phyloP scores from a whole-genome alignment of 2,888 invertebrate genomes.

The Lycocerus yunnanus region DNA sequence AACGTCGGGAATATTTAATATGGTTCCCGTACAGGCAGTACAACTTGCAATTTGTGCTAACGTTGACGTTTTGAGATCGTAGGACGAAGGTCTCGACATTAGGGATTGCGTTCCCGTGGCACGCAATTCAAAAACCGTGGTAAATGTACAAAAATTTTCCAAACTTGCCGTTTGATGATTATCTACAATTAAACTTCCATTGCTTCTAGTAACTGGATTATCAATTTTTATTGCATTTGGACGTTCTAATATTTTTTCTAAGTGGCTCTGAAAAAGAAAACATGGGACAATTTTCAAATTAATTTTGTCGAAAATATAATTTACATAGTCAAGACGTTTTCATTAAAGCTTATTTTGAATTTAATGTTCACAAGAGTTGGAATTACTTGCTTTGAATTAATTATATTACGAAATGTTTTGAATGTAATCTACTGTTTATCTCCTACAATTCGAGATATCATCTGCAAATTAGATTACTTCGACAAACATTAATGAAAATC shows the following conservation, averaged over 20 bases:
- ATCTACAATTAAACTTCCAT: conserved; percentile 69
- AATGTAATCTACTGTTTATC: not conserved
- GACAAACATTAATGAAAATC: not conserved
- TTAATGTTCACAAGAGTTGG: not conserved
- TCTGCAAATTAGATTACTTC: not conserved
- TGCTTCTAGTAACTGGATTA: conserved; percentile 48
- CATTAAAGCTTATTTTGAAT: not conserved
- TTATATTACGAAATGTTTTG: not conserved
- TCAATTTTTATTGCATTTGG: conserved; percentile 53
- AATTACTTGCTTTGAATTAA: not conserved
- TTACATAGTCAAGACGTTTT: not conserved
- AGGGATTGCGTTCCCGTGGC: conserved; percentile 70
- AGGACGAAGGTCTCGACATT: conserved; percentile 69
- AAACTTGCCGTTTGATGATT: conserved; percentile 62
- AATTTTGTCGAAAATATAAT: not conserved
- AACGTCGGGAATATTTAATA: conserved; percentile 89
- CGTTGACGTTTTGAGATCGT: conserved; percentile 71
- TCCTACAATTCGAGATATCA: not conserved
- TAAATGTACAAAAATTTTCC: conserved; percentile 65
- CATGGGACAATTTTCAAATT: too few species aligned
- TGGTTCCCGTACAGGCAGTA: conserved; percentile 85
- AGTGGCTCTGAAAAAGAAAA: conserved; percentile 69
- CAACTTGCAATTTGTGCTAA: conserved; percentile 84
- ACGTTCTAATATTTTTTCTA: conserved; percentile 85
- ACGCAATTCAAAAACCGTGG: conserved; percentile 83